phyloP scores from a whole-genome alignment of 2,797 vertebrate genomes.

The Acridotheres tristis region DNA sequence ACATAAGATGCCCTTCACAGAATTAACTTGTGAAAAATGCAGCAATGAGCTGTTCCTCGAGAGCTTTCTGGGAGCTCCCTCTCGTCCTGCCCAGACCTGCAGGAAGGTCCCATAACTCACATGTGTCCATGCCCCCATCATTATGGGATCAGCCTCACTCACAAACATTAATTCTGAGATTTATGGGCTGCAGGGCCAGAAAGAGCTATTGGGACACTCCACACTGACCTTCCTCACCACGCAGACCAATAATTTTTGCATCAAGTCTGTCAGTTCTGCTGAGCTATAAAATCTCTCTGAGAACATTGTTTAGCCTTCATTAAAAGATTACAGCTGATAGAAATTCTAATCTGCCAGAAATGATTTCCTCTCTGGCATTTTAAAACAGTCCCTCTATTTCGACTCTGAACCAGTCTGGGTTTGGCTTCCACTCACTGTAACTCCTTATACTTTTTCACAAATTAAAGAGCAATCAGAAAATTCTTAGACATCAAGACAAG shows the following conservation, averaged over 20 bases:
- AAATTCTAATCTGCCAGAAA: not conserved
- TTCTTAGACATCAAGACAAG: not conserved
- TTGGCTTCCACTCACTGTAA: not conserved
- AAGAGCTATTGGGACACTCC: not conserved
- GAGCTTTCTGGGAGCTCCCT: not conserved
- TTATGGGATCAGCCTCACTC: not conserved
- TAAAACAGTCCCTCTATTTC: not conserved
- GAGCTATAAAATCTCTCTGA: not conserved
- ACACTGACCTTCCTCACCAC: not conserved
- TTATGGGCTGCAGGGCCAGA: not conserved
- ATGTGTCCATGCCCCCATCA: not conserved
- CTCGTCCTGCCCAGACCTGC: not conserved
- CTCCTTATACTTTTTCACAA: not conserved
- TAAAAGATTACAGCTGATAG: not conserved
- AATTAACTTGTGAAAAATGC: constrained; percentile 20
- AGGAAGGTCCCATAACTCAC: not conserved
- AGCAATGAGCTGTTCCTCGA: not conserved
- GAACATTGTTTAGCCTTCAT: constrained; percentile 14
- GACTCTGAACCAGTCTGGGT: not conserved
- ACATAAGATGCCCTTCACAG: constrained; percentile 50
- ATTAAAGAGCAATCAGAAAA: not conserved
- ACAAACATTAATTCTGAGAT: not conserved
- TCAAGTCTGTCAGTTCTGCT: constrained; percentile 12
- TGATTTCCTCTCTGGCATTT: not conserved
- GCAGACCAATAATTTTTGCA: constrained; percentile 4